A percentile compares a stretch with the other conserved stretches of the same genome.
Evolutionary conservation across 2,797 vertebrate species (phyloP).

Genomic region (Nannoperca australis): DNA sequence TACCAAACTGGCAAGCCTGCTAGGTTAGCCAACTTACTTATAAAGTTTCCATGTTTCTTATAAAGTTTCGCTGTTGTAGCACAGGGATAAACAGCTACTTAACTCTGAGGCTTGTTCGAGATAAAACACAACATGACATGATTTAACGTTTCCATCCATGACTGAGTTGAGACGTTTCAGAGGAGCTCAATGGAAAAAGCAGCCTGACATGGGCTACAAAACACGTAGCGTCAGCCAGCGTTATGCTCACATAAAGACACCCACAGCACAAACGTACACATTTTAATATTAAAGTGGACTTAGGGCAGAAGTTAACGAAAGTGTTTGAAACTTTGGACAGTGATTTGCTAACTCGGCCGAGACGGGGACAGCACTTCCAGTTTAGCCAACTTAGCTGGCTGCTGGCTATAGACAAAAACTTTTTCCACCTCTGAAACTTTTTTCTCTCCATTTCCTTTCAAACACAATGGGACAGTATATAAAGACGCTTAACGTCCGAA

Average conservation of each 20-base stretch:
- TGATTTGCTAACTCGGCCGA: constrained; percentile 16
- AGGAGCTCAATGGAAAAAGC: constrained; percentile 77
- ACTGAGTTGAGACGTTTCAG: constrained; percentile 54
- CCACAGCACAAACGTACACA: neutral
- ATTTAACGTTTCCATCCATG: constrained; percentile 65
- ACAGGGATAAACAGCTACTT: neutral
- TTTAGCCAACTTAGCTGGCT: constrained; percentile 57
- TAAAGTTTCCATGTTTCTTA: constrained; percentile 20
- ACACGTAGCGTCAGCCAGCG: constrained; percentile 52
- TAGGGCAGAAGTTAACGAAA: neutral
- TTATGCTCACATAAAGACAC: constrained; percentile 15
- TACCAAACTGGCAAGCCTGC: neutral
- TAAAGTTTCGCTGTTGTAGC: neutral
- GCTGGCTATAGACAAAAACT: constrained; percentile 54
- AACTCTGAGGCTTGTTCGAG: neutral
- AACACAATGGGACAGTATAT: neutral
- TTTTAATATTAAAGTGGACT: neutral
- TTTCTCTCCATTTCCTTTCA: constrained; percentile 46
- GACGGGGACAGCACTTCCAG: constrained; percentile 33
- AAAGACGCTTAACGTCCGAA: neutral
- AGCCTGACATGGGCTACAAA: constrained; percentile 63
- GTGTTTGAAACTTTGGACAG: neutral
- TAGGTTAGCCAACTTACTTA: neutral
- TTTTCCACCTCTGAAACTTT: constrained; percentile 71
- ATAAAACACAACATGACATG: constrained; percentile 9